A percentile compares a stretch with the other conserved stretches of the same genome.
Conservation (phyloP, 30 jellyfish, hydroid and myxozoan species). For the Aurelia coerulea region DNA sequence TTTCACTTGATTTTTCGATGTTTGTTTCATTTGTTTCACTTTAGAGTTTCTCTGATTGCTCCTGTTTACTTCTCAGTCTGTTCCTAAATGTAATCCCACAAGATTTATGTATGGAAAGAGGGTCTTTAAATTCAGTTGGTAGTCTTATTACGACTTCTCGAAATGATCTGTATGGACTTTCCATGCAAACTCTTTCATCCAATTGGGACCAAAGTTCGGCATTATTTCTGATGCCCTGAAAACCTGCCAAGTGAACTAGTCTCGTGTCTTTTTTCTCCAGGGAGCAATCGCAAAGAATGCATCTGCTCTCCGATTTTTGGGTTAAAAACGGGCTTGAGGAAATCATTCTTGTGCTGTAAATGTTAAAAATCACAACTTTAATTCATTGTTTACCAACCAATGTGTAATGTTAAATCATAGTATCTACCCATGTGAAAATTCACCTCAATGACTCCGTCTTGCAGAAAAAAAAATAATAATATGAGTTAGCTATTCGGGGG, state of each 20-base stretch:
- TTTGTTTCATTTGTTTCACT: slow-evolving; percentile 1
- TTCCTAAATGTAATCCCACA: slow-evolving; percentile 52
- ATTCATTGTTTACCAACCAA: slow-evolving; percentile 16
- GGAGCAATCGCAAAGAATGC: slow-evolving; percentile 40
- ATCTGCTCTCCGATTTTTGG: neutral
- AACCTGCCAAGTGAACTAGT: slow-evolving; percentile 39
- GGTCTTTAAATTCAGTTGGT: too few relatives aligned
- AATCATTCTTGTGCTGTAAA: too few relatives aligned
- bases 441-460: slow-evolving; percentile 8
- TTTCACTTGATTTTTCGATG: slow-evolving; percentile 7
- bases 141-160: too few relatives aligned
- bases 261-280: slow-evolving; percentile 32
- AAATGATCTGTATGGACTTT: too few relatives aligned
- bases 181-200: slow-evolving; percentile 1
- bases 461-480: neutral
- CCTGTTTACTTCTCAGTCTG: slow-evolving; percentile 46
- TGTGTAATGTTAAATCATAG: slow-evolving; percentile 10
- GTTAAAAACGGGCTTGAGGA: too few relatives aligned
- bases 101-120: slow-evolving; percentile 24
- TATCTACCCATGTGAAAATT: slow-evolving; percentile 20
- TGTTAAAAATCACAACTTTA: neutral
- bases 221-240: slow-evolving; percentile 46
- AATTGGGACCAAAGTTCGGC: slow-evolving; percentile 46
- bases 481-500: slow-evolving; percentile 21
- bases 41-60: slow-evolving; percentile 58